These are phyloP conservation scores for Rhadina sibilatrix DNA, from an alignment of 2,113 vertebrate species.

Conservation along the genomic window DNA sequence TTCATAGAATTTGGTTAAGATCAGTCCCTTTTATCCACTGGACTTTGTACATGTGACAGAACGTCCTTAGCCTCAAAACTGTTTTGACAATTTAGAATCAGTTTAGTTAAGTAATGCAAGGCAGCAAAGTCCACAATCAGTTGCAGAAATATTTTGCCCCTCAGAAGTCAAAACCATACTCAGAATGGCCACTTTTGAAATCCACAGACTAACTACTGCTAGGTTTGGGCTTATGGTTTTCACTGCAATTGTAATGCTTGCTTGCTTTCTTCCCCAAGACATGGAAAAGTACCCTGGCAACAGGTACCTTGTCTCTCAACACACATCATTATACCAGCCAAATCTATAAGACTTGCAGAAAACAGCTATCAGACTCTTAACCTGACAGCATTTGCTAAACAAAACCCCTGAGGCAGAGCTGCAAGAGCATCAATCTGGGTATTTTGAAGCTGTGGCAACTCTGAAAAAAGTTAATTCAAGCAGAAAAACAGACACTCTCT, in stretches of 20 bases:
- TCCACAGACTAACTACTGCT: neutral
- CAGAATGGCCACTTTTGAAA: neutral
- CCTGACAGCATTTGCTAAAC: neutral
- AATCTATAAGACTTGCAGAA: neutral
- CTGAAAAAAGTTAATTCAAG: neutral
- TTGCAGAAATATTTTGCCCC: neutral
- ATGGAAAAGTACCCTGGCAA: neutral
- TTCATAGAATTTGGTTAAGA: neutral
- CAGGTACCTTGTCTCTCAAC: neutral
- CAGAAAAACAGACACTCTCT: neutral
- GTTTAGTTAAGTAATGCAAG: neutral
- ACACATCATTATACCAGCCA: neutral
- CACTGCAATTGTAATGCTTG: neutral
- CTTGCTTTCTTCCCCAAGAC: neutral
- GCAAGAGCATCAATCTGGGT: neutral
- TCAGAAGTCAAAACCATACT: neutral
- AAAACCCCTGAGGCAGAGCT: neutral
- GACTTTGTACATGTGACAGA: neutral
- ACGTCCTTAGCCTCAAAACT: neutral
- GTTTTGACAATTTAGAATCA: neutral
- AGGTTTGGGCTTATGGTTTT: neutral
- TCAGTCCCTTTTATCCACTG: neutral
- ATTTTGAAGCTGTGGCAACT: neutral
- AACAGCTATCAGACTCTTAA: neutral
- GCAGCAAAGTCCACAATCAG: neutral